Conservation (phyloP, 2,888 invertebrate genomes). For the Campopleginae sp. region DNA sequence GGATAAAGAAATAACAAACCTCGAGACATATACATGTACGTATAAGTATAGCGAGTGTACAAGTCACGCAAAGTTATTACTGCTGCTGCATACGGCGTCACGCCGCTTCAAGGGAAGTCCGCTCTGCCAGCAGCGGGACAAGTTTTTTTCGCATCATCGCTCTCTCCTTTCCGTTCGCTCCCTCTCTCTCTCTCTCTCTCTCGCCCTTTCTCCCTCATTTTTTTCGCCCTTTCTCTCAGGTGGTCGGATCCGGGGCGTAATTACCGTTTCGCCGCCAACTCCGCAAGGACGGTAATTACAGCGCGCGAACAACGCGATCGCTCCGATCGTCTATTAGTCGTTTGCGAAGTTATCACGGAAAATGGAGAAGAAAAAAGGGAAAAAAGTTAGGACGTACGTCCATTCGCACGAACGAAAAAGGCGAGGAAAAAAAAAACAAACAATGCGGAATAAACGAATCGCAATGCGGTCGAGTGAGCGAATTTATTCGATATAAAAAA, state of each 20-base stretch:
- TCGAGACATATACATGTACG: not conserved
- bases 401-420: not conserved
- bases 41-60: conserved; percentile 66
- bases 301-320: conserved; percentile 47
- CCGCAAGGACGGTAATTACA: conserved; percentile 61
- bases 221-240: conserved; percentile 47
- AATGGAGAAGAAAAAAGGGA: conserved; percentile 22
- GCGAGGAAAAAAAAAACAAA: not conserved
- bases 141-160: conserved; percentile 69
- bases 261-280: conserved; percentile 73
- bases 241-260: conserved; percentile 72
- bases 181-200: not conserved
- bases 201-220: conserved; percentile 58
- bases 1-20: not conserved
- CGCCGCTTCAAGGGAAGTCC: conserved; percentile 71
- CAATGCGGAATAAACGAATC: too few species aligned
- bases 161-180: not conserved
- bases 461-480: too few species aligned
- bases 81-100: conserved; percentile 66
- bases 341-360: conserved; percentile 46
- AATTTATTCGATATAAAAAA: too few species aligned
- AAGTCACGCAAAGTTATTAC: conserved; percentile 77
- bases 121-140: conserved; percentile 73
- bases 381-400: not conserved
- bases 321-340: conserved; percentile 31